Percentiles rank a stretch among this genome's conserved stretches.
These are phyloP conservation scores for Diadema setosum DNA, from an alignment of 35 echinoderm and acorn worm species.

Conservation along the genomic window DNA sequence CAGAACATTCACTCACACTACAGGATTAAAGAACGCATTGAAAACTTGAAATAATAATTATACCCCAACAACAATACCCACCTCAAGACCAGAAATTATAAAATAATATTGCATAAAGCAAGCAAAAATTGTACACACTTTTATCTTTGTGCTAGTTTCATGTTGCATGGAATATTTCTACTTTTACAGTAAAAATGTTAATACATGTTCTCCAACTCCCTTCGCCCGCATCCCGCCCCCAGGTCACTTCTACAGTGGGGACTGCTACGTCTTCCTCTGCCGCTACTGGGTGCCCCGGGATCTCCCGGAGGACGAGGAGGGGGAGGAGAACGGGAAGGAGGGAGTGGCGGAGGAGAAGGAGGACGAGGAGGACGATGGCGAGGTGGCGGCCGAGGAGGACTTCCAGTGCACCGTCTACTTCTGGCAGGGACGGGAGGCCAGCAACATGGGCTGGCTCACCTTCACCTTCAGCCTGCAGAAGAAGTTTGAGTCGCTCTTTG, in stretches of 20 bases:
- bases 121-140: no score
- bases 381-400: constrained; percentile 74
- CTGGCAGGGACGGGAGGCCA: constrained; percentile 87
- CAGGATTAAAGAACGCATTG: no score
- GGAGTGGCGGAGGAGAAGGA: neutral
- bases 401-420: constrained; percentile 97
- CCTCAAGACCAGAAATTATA: no score
- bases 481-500: constrained; percentile 99
- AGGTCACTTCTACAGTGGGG: constrained; percentile 95
- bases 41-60: no score
- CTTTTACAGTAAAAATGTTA: no score
- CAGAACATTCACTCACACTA: no score
- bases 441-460: constrained; percentile 94
- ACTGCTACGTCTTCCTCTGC: constrained; percentile 97
- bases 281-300: constrained; percentile 96
- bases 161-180: no score
- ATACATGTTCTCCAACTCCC: no score
- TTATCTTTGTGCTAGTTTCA: no score
- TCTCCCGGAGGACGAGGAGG: constrained; percentile 28
- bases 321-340: constrained; percentile 1
- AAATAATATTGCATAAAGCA: no score
- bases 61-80: no score
- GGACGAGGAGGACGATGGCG: constrained; percentile 56
- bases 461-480: constrained; percentile 99
- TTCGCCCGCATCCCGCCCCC: neutral